Evolutionary conservation across 2,888 invertebrate genomes (phyloP).

Genomic region (Rugalucina vietnamica): DNA sequence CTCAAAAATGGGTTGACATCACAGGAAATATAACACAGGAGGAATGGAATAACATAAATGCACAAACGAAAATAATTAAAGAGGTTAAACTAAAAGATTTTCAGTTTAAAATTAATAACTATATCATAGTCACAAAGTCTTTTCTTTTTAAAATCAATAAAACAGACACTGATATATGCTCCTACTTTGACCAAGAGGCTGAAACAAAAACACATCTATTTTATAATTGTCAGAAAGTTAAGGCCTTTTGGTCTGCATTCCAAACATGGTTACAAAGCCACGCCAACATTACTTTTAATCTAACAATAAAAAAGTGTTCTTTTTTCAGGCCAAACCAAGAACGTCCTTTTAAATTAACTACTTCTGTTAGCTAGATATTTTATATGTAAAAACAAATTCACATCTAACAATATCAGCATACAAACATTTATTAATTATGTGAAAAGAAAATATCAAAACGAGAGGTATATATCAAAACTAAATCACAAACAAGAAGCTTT

Average conservation of each 20-base stretch:
- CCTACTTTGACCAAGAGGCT: neutral
- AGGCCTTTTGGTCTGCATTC: neutral
- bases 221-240: neutral
- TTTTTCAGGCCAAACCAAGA: neutral
- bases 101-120: neutral
- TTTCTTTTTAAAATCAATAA: neutral
- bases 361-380: neutral
- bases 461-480: neutral
- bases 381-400: neutral
- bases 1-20: neutral
- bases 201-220: neutral
- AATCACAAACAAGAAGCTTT: neutral
- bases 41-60: neutral
- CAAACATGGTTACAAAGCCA: neutral
- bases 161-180: neutral
- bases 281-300: neutral
- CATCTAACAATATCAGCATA: neutral
- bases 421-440: neutral
- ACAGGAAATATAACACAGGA: neutral
- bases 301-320: neutral
- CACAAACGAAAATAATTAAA: neutral
- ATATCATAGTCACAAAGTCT: neutral
- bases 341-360: neutral
- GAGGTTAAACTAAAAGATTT: neutral
- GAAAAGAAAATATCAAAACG: neutral